Conservation (phyloP, 2,797 vertebrate genomes). For the Chiloscyllium punctatum region DNA sequence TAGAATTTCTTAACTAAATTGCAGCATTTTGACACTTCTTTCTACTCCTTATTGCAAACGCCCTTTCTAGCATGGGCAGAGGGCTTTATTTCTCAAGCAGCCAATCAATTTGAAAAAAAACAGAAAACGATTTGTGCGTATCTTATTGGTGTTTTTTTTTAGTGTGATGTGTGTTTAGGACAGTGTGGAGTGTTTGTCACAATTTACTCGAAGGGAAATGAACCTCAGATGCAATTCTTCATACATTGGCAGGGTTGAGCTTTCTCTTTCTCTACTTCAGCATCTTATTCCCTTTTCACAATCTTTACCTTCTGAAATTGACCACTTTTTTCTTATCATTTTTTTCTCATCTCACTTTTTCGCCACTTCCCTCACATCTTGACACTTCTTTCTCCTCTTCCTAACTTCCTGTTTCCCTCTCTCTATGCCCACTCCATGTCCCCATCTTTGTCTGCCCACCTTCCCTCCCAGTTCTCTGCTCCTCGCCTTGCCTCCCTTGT, state of each 20-base stretch:
- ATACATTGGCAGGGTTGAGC: slow-evolving; percentile 64
- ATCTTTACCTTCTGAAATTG: background rate
- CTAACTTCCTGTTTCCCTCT: background rate
- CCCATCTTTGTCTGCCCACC: background rate
- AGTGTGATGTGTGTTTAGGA: slow-evolving; percentile 50
- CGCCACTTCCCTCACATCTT: background rate
- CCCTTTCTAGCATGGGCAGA: slow-evolving; percentile 79
- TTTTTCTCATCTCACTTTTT: too few relatives aligned
- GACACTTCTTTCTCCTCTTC: background rate
- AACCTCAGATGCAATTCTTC: slow-evolving; percentile 61
- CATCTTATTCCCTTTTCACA: background rate
- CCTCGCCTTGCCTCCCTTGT: too few relatives aligned
- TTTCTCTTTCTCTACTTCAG: slow-evolving; percentile 51
- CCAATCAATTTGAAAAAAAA: slow-evolving; percentile 65
- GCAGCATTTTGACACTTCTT: slow-evolving; percentile 70
- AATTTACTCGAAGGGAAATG: slow-evolving; percentile 70
- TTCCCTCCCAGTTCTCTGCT: background rate
- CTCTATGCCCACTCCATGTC: too few relatives aligned
- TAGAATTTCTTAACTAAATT: slow-evolving; percentile 85
- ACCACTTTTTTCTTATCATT: too few relatives aligned
- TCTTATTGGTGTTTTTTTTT: slow-evolving; percentile 45
- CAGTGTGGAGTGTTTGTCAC: slow-evolving; percentile 60
- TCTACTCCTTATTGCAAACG: slow-evolving; percentile 51
- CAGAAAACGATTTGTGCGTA: slow-evolving; percentile 46
- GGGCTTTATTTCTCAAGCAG: slow-evolving; percentile 71